These are phyloP conservation scores for Pleuronectes platessa DNA, from an alignment of 2,113 vertebrate species.

Conservation along the genomic window DNA sequence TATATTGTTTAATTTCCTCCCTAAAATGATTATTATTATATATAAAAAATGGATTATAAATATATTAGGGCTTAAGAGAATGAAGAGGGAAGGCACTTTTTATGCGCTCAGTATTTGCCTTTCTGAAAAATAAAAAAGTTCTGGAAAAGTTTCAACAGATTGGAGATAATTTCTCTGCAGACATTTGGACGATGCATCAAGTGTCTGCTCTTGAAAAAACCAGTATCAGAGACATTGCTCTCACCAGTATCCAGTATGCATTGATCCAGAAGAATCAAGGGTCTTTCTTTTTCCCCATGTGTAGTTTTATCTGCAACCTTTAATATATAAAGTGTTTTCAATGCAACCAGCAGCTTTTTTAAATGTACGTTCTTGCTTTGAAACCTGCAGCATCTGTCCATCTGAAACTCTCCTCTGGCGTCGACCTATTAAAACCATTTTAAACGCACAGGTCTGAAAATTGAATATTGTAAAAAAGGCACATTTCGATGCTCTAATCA, in stretches of 20 bases:
- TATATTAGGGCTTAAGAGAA: too few species aligned
- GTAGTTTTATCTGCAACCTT: neutral
- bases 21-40: too few species aligned
- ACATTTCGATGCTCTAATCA: constrained; percentile 37
- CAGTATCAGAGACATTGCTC: neutral
- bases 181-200: too few species aligned
- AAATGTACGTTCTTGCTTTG: neutral
- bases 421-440: neutral
- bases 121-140: too few species aligned
- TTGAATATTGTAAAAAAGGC: neutral
- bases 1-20: too few species aligned
- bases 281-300: too few species aligned
- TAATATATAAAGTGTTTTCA: neutral
- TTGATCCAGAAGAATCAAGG: neutral
- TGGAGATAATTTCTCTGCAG: too few species aligned
- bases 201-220: neutral
- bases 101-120: too few species aligned
- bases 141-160: too few species aligned
- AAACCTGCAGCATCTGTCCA: neutral
- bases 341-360: neutral
- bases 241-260: too few species aligned
- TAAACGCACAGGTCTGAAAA: constrained; percentile 17
- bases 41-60: too few species aligned
- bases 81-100: too few species aligned
- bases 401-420: neutral